Evolutionary conservation across 2,797 vertebrate species (phyloP), one percentile per base, ranked within the genome.

Genomic region (Alca torda): DNA sequence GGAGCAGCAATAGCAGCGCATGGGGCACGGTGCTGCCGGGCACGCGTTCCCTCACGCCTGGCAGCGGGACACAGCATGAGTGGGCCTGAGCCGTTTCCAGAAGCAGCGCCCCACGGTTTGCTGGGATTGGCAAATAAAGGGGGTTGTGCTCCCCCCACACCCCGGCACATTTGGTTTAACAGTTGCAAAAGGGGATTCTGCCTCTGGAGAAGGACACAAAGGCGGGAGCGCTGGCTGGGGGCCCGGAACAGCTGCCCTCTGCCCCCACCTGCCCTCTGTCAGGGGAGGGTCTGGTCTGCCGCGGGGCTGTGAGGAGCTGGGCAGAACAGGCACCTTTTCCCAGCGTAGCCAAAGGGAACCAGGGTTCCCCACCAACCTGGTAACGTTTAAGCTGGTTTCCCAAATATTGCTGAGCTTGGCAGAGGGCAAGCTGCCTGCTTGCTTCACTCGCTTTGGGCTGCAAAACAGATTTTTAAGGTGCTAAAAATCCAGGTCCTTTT

Each of bases 381-480:
- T 90, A 57, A 56, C 0, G 10, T 70, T 75, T 64, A 53, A 85
- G 82, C 76, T 68, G 92, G 78, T 85, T 93, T 93, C 84, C 87
- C 92, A 91, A 61, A 76, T 75, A 72, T 2, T 20, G 61, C 69
- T 75, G 94, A 91, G 91, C 57, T 85, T 68, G 69, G 87, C 89
- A 72, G 75, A 83, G 82, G 57, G 82, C 50, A 51, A 16, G 25
- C 64, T 26, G 24, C 35, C 80, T 41, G 41, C 87, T 84, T 67
- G 53, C 41, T 74, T 92, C 74, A 67, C 77, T 69, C 0, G 2
- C 64, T 93, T 82, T 41, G 61, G 92, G 92, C 92, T 81, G 91
- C 89, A 84, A 68, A 97, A 77, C 43, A 54, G 51, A 70, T 68
- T 59, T 73, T 77, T 89, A 91, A 92, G 96, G 96, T 97, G 96